Evolutionary conservation across 2,797 vertebrate species (phyloP), one percentile per base, ranked within the genome.

Genomic region (Xenops minutus): DNA sequence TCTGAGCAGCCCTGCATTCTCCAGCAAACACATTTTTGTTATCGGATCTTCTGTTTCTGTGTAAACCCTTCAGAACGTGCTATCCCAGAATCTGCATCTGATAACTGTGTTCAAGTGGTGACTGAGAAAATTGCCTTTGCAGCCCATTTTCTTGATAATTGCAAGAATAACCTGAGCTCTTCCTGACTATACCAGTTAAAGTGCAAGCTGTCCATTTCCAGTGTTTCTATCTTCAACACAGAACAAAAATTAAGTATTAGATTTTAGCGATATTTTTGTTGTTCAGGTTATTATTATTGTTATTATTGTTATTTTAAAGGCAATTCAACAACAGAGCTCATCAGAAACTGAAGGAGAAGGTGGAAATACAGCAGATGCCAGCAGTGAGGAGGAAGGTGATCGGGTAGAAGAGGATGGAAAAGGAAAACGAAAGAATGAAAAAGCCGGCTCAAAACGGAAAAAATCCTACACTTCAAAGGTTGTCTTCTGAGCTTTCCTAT

Each of bases 321-420:
- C 98, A 89, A 98, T 99, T 93, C 99, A 99, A 96, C 99, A 99
- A 71, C 99, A 99, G 98, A 98, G 98, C 93, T 99, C 99, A n/a
- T 99, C 98, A 37, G 99, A 99, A 97, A 99, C 98, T 7, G 99
- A 99, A 92, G 98, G 98, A 19, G 99, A 99, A 94, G 99, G 98
- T 13, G 99, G 98, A 37, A 98, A 99, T 80, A 96, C 98, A 4
- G 99, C 98, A 23, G 99, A 99, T 41, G 99, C 98, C 78, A 99
- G 99, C 98, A 99, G 99, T 14, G 99, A 99, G 92, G 99, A 99
- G 66, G 99, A 99, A 95, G 99, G 98, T 2, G 98, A 99, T 80
- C 98, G 98, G 75, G 98, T 99, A 61, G 99, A 98, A 93, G 99
- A 99, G 89, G 98, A 99, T 73, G 98, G 98, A 91, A 98, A 99